These are phyloP conservation scores for Aethina tumida DNA, from an alignment of 1,140 invertebrate genomes.

Conservation along the genomic window DNA sequence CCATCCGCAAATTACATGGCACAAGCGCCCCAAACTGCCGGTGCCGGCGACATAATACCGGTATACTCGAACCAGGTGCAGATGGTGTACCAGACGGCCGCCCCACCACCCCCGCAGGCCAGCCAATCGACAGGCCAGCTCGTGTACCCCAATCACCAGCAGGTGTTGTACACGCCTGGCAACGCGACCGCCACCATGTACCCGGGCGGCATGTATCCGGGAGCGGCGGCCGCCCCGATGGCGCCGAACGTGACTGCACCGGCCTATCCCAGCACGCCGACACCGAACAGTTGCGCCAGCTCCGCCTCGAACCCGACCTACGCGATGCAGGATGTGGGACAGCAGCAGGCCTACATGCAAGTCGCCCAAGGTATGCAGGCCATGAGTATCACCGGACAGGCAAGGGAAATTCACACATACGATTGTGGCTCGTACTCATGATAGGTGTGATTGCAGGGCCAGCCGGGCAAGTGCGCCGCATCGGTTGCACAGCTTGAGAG, in stretches of 20 bases:
- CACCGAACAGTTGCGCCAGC: constrained; percentile 22
- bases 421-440: not conserved
- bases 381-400: constrained; percentile 12
- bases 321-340: not conserved
- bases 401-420: constrained; percentile 7
- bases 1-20: constrained; percentile 13
- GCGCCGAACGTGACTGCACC: constrained; percentile 10
- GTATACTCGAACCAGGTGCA: constrained; percentile 28
- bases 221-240: not conserved
- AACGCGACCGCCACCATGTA: constrained; percentile 10
- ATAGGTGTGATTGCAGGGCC: not conserved
- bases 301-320: constrained; percentile 7
- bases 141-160: constrained; percentile 26
- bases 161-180: constrained; percentile 27
- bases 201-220: not conserved
- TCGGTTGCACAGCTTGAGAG: not conserved
- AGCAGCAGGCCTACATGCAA: constrained; percentile 16
- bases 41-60: constrained; percentile 24
- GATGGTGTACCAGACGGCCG: constrained; percentile 18
- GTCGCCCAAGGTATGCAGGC: constrained; percentile 25
- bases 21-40: constrained; percentile 11
- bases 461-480: not conserved
- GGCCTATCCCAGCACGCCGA: constrained; percentile 24
- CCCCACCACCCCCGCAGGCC: constrained; percentile 14
- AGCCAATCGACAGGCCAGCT: too few species aligned